Conservation (phyloP, 2,888 invertebrate species). For the Drosophila birchii region DNA sequence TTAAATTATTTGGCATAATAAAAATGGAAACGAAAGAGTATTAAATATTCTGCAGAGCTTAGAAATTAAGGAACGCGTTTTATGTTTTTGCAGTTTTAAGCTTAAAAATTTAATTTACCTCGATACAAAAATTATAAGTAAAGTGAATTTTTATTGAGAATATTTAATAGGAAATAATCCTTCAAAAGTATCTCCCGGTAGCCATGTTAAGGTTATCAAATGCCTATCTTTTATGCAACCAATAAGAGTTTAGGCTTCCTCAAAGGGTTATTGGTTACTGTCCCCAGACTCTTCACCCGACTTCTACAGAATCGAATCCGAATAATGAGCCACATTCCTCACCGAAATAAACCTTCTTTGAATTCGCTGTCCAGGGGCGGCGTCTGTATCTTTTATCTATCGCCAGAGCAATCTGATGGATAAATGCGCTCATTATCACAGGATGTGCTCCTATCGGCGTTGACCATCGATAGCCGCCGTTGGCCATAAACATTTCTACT, state of each 20-base stretch:
- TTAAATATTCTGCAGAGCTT: too few species aligned
- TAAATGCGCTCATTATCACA: constrained; percentile 82
- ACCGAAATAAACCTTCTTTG: constrained; percentile 1
- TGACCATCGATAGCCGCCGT: constrained; percentile 68
- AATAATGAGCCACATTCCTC: constrained; percentile 17
- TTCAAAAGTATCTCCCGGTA: not conserved
- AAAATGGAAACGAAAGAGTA: not conserved
- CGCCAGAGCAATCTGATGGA: constrained; percentile 58
- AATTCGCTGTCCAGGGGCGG: constrained; percentile 25
- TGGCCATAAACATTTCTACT: constrained; percentile 76
- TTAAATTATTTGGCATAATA: constrained; percentile 80
- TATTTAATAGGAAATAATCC: too few species aligned
- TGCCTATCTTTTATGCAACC: too few species aligned
- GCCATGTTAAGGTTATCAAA: not conserved
- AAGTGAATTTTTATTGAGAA: too few species aligned
- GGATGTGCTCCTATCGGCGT: constrained; percentile 77
- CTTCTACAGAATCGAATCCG: constrained; percentile 25
- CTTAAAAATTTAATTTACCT: too few species aligned
- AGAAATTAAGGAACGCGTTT: not conserved
- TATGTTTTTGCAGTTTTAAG: too few species aligned
- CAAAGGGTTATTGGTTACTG: constrained; percentile 15
- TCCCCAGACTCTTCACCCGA: not conserved
- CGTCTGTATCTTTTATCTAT: constrained; percentile 57
- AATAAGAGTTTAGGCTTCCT: constrained; percentile 2
- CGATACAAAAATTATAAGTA: too few species aligned